These are phyloP conservation scores for Mormyrops boulengeri DNA, from an alignment of 2,797 vertebrate genomes.

Conservation along the genomic window DNA sequence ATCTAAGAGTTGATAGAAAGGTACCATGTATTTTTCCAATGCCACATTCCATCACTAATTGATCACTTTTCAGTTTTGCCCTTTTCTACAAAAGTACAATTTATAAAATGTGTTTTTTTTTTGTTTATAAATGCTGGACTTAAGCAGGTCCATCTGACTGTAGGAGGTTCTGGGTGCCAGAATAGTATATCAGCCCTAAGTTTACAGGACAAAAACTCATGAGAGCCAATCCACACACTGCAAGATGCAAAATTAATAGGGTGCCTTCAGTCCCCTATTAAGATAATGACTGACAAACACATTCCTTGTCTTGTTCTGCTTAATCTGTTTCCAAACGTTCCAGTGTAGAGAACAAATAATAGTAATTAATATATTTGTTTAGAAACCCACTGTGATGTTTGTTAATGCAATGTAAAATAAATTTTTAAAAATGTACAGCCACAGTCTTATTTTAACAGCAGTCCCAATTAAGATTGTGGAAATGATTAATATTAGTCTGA, in stretches of 20 bases:
- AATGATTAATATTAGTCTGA: not conserved
- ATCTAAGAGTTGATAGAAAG: not conserved
- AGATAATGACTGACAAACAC: not conserved
- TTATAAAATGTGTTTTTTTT: not conserved
- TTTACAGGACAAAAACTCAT: no score
- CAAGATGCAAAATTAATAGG: not conserved
- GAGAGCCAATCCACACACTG: not conserved
- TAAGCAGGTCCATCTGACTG: not conserved
- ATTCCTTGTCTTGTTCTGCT: not conserved
- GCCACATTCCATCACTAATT: not conserved
- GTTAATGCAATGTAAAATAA: not conserved
- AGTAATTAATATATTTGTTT: conserved; percentile 10
- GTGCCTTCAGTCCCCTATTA: not conserved
- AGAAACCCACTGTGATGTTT: conserved; percentile 15
- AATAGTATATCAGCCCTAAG: not conserved
- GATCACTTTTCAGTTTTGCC: not conserved
- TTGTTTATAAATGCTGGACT: not conserved
- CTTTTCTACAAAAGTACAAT: not conserved
- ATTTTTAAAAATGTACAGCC: not conserved
- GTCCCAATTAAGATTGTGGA: not conserved
- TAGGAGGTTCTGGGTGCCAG: not conserved
- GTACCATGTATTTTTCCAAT: not conserved
- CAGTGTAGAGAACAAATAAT: conserved; percentile 8
- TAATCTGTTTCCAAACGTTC: not conserved
- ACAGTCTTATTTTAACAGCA: not conserved